Evolutionary conservation across 2,888 invertebrate species (phyloP).

Genomic region (Drosophila neotestacea): DNA sequence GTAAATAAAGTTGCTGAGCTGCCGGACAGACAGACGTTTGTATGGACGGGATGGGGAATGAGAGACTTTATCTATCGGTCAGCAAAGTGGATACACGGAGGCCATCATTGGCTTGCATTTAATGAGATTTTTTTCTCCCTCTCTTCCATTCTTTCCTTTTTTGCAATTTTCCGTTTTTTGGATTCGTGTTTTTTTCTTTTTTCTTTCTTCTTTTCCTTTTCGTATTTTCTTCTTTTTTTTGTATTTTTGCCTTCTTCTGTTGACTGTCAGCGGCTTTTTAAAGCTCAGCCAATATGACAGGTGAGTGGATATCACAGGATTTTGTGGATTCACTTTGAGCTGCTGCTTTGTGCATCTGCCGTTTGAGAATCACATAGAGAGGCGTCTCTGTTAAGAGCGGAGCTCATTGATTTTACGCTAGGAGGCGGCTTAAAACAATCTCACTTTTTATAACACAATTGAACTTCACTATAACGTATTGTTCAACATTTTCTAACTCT

Average conservation of each 20-base stretch:
- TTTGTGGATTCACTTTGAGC: slow-evolving; percentile 22
- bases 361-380: slow-evolving; percentile 27
- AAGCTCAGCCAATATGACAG: slow-evolving; percentile 50
- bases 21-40: background rate
- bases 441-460: background rate
- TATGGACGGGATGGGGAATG: background rate
- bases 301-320: slow-evolving; percentile 25
- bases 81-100: slow-evolving; percentile 53
- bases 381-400: slow-evolving; percentile 5
- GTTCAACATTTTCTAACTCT: too few relatives aligned
- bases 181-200: background rate
- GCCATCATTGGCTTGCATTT: slow-evolving; percentile 78
- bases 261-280: slow-evolving; percentile 40
- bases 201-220: background rate
- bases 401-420: background rate
- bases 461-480: background rate
- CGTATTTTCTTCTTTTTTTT: background rate
- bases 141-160: slow-evolving; percentile 7
- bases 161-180: slow-evolving; percentile 16
- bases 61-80: slow-evolving; percentile 68
- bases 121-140: slow-evolving; percentile 68
- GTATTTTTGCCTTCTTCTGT: slow-evolving; percentile 13
- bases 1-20: slow-evolving; percentile 63
- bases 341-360: background rate
- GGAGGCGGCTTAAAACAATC: background rate